phyloP scores from a whole-genome alignment of 1,140 invertebrate genomes.

The Bicyclus anynana region DNA sequence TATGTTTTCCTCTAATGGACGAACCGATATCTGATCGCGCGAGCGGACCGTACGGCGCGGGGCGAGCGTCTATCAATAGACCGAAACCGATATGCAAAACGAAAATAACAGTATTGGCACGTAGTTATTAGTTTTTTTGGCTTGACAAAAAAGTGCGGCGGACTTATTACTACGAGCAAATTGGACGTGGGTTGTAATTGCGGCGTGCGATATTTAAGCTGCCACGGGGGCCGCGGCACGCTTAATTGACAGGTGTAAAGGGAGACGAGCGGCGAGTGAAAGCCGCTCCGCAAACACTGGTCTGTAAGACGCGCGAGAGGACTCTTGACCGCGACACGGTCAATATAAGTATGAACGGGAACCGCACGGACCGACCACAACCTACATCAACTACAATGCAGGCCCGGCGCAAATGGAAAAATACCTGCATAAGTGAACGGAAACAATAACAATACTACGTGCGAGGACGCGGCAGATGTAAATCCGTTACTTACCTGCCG shows the following conservation, averaged over 20 bases:
- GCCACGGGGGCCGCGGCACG: slow-evolving; percentile 42
- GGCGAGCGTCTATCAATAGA: slow-evolving; percentile 39
- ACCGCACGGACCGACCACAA: slow-evolving; percentile 42
- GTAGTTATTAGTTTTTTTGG: slow-evolving; percentile 40
- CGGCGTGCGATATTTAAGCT: slow-evolving; percentile 52
- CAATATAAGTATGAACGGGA: slow-evolving; percentile 35
- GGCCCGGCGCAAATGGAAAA: slow-evolving; percentile 48
- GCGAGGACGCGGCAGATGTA: slow-evolving; percentile 33
- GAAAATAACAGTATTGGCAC: slow-evolving; percentile 65
- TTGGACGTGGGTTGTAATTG: slow-evolving; percentile 55
- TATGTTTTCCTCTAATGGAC: slow-evolving; percentile 68
- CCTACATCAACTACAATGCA: slow-evolving; percentile 44
- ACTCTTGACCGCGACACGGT: slow-evolving; percentile 42
- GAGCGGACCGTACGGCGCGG: slow-evolving; percentile 29
- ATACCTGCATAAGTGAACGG: slow-evolving; percentile 42
- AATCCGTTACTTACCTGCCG: slow-evolving; percentile 43
- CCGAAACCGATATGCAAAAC: slow-evolving; percentile 63
- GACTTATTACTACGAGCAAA: slow-evolving; percentile 55
- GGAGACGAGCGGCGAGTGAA: slow-evolving; percentile 34
- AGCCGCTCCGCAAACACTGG: slow-evolving; percentile 30
- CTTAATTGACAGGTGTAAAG: slow-evolving; percentile 41
- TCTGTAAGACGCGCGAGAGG: slow-evolving; percentile 29
- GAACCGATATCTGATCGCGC: slow-evolving; percentile 43
- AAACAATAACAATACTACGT: slow-evolving; percentile 51
- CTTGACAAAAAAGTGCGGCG: slow-evolving; percentile 39